Percentiles rank a stretch among this genome's conserved stretches.
Evolutionary conservation across 92 coral and sea anemone genomes (phyloP).

Genomic region (Siderastrea siderea): DNA sequence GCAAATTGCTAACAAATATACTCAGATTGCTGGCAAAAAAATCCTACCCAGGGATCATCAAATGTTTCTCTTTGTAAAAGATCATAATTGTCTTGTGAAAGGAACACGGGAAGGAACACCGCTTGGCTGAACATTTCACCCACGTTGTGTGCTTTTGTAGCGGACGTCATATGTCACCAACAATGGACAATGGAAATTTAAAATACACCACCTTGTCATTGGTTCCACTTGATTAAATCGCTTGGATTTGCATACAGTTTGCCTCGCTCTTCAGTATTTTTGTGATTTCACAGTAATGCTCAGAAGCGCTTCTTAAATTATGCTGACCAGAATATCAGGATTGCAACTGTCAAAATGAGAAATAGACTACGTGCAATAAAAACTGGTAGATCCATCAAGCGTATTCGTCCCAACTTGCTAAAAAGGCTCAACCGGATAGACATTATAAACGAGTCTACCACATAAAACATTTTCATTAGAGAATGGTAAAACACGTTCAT

Average conservation of each 20-base stretch:
- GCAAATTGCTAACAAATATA: too few species aligned
- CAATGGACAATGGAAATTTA: slow-evolving; percentile 34
- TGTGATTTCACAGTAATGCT: slow-evolving; percentile 5
- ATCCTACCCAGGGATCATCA: background rate
- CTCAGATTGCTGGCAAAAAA: too few species aligned
- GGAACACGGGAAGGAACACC: background rate
- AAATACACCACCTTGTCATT: slow-evolving; percentile 43
- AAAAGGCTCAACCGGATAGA: background rate
- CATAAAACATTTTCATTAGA: background rate
- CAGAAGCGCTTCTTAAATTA: background rate
- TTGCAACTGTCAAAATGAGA: background rate
- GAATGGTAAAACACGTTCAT: background rate
- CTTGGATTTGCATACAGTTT: slow-evolving; percentile 48
- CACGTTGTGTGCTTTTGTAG: slow-evolving; percentile 1
- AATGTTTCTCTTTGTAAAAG: background rate
- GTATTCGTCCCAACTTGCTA: background rate
- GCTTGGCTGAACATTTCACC: background rate
- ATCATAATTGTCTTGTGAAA: too few species aligned
- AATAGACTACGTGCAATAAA: background rate
- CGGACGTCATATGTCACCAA: slow-evolving; percentile 31
- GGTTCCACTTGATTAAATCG: slow-evolving; percentile 55
- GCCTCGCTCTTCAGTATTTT: slow-evolving; percentile 11
- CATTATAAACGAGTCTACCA: background rate
- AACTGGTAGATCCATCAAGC: background rate
- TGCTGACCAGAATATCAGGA: background rate